These are phyloP conservation scores for Pithys albifrons DNA, from an alignment of 2,113 vertebrate genomes.

Conservation along the genomic window DNA sequence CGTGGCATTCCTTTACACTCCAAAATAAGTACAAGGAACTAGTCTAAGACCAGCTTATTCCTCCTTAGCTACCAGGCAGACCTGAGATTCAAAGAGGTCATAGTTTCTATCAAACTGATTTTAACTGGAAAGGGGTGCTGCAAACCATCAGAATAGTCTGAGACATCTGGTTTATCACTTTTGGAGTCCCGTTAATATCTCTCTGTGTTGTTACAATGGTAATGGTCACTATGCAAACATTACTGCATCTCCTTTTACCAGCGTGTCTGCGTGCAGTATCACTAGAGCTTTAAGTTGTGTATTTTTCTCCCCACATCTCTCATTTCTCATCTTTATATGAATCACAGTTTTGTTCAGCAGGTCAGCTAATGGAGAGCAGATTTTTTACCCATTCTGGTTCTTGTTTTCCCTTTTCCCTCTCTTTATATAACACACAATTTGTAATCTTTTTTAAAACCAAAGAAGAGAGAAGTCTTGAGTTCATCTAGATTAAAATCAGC, in stretches of 20 bases:
- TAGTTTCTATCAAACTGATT: neutral
- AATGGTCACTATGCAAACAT: neutral
- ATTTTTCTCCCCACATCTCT: neutral
- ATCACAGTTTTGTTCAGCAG: constrained; percentile 46
- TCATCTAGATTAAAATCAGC: constrained; percentile 80
- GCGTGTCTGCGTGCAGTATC: constrained; percentile 15
- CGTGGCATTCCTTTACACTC: neutral
- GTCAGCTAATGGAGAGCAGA: constrained; percentile 67
- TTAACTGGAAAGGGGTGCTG: neutral
- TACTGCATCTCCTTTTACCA: neutral
- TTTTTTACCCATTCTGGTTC: constrained; percentile 53
- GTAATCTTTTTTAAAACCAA: constrained; percentile 77
- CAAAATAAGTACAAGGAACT: neutral
- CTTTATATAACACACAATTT: constrained; percentile 75
- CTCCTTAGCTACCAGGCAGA: neutral
- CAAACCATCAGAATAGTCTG: neutral
- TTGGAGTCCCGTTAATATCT: neutral
- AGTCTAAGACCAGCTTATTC: neutral
- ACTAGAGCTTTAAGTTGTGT: constrained; percentile 24
- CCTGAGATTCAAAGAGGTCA: neutral
- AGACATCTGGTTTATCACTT: neutral
- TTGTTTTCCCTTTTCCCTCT: constrained; percentile 27
- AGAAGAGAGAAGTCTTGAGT: constrained; percentile 70
- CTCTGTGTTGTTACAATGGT: neutral
- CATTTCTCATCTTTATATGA: constrained; percentile 61